phyloP scores from a whole-genome alignment of 2,888 invertebrate species.

The Salticus scenicus region DNA sequence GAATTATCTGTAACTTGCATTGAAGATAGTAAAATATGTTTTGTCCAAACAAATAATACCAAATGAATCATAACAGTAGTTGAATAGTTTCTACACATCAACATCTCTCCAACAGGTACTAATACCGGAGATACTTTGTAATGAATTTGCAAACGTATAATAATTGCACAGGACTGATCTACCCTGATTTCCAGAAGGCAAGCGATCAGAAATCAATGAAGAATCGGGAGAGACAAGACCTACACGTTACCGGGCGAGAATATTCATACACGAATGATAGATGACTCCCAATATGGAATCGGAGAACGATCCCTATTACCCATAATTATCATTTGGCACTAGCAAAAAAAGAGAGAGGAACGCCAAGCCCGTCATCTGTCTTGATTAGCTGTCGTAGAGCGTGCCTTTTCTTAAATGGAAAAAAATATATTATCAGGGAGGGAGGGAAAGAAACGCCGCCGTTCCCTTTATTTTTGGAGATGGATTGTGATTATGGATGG shows the following conservation, averaged over 20 bases:
- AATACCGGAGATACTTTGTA: no score
- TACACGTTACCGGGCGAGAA: constrained; percentile 7
- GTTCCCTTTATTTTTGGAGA: neutral
- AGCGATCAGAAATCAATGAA: no score
- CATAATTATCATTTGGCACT: constrained; percentile 64
- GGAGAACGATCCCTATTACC: constrained; percentile 63
- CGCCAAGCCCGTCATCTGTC: constrained; percentile 64
- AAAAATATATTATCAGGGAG: no score
- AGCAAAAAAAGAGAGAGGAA: constrained; percentile 44
- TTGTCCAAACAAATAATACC: no score
- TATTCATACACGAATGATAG: constrained; percentile 64
- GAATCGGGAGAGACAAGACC: neutral
- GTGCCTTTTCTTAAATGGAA: constrained; percentile 23
- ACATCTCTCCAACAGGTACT: no score
- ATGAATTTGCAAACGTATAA: no score
- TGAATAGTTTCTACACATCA: no score
- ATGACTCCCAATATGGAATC: constrained; percentile 61
- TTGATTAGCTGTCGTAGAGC: constrained; percentile 64
- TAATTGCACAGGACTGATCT: no score
- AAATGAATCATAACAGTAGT: no score
- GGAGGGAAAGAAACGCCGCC: neutral
- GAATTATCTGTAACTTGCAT: no score
- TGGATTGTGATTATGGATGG: constrained; percentile 15
- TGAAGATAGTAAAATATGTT: no score
- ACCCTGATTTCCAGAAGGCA: no score